phyloP scores from a whole-genome alignment of 2,888 invertebrate genomes.

The Tachystola acroxantha region DNA sequence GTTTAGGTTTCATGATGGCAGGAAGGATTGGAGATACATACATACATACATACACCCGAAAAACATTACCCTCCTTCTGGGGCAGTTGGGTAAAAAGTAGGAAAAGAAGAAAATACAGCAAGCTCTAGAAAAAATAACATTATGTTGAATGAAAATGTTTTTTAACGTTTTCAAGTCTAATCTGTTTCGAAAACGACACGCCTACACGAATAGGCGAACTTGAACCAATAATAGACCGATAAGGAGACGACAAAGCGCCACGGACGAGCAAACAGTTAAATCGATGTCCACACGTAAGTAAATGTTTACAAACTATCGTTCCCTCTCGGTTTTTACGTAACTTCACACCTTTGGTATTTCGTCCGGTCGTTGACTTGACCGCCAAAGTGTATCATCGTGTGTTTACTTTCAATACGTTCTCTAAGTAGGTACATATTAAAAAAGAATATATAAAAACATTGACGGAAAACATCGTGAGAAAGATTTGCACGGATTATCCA shows the following conservation, averaged over 20 bases:
- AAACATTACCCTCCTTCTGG: no score
- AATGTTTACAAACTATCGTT: conserved; percentile 42
- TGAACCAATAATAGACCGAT: conserved; percentile 34
- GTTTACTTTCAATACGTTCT: conserved; percentile 1
- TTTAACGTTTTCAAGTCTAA: conserved; percentile 18
- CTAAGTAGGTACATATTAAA: no score
- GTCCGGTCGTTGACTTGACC: conserved; percentile 25
- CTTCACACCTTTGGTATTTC: conserved; percentile 25
- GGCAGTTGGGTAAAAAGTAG: no score
- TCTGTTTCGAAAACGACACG: conserved; percentile 17
- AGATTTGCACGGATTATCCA: no score
- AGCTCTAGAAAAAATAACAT: no score
- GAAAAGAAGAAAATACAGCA: no score
- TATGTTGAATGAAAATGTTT: no score
- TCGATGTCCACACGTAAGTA: conserved; percentile 29
- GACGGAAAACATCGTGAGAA: no score
- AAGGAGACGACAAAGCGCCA: conserved; percentile 30
- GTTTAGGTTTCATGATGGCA: no score
- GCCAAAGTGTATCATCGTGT: conserved; percentile 22
- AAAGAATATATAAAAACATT: no score
- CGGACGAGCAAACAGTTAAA: conserved; percentile 39
- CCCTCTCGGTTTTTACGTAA: conserved; percentile 17
- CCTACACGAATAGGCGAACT: conserved; percentile 24
- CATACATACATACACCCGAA: no score
- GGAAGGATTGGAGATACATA: no score